Evolutionary conservation across 1,140 invertebrate species (phyloP), one percentile per base, ranked within the genome.

Genomic region (Bombus waltoni): DNA sequence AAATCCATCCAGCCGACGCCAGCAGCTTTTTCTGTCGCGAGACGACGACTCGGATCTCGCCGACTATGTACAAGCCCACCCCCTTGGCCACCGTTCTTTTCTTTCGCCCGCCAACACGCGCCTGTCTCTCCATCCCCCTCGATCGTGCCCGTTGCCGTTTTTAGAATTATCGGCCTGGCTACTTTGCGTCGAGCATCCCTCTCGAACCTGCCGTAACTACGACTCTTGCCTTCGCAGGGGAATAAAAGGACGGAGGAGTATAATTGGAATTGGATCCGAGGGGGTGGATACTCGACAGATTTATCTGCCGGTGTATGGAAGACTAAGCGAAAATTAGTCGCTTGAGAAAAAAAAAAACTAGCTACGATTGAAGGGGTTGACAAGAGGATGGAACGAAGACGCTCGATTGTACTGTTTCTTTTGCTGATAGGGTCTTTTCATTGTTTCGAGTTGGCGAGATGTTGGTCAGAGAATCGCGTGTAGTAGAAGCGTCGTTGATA

Each of bases 1-100:
- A 91, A 91, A 90, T 91, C 89, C 89, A 91, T 90, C 87, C 89
- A 85, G 88, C 89, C 86, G 86, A 90, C 89, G 89, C 82, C 83
- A 90, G 89, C 89, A 90, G 89, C 89, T 89, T 90, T 90, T 90
- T 90, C 89, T 81, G 82, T 85, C 62, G 53, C 75, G 32, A 87
- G 77, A 82, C 82, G 53, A 40, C 80, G 32, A 65, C 87, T 89
- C 80, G 85, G 28, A 89, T 87, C 89, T 90, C 78, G 70, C 59
- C 32, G 66, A 3, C 62, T 66, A 13, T 32, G 62, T 32, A 42
- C 53, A 32, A 42, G 59, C 13, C 70, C 62, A 28, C n/a, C 40
- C 10, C 18, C 40, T 5, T 10, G 0, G 3, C 72, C 32, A 9
- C 11, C 65, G 8, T 32, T 59, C 42, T 57, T 73, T 83, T 81